Base-by-base conservation (phyloP, 2,113 vertebrate genomes). In the Dasypus novemcinctus region DNA sequence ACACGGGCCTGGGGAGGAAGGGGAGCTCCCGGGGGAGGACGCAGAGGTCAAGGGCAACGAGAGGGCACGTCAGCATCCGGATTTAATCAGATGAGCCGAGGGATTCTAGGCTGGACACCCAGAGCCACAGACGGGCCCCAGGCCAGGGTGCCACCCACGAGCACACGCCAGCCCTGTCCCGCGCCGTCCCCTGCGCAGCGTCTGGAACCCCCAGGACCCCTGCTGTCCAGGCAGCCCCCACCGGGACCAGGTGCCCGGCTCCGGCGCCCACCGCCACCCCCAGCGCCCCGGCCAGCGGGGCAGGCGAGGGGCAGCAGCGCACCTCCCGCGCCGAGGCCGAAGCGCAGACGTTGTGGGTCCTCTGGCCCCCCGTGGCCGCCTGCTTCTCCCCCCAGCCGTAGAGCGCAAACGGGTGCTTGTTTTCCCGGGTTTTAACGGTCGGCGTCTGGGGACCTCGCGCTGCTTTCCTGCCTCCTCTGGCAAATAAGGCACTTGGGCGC, bases 301-400 rank as follows among this genome's bases (percentile, higher is more conserved):
- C n/a, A n/a, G n/a, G 43, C 43, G 43, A 9, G 43, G 9, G 43
- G 43, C 0, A 2, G 33, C 33, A 61, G 85, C 98, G 96, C 96
- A 99, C 99, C 99, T 99, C 99, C 0, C 97, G 98, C 2, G 97
- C 98, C 0, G 99, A 98, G 75, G 99, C 99, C 9, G 98, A 98
- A n/a, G 99, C 99, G 8, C 99, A 97, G 29, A 99, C 99, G 0
- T 99, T 99, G 97, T 99, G 99, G 0, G 99, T 99, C 97, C 98
- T 99, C 75, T 99, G 99, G 89, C 97, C 98, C 9, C 99, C 99
- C 1, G 98, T 99, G 81, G 99, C 98, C 0, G 98, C 99, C 87
- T 98, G 98, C 90, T 96, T 99, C 94, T 99, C 99, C 78, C 99
- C 99, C 97, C 99, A 98, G 31, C 98, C 99, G 33, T 99, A 99